These are phyloP conservation scores for Amphimedon queenslandica DNA, from an alignment of 37 sponge, comb jelly and placozoan species.

Conservation along the genomic window DNA sequence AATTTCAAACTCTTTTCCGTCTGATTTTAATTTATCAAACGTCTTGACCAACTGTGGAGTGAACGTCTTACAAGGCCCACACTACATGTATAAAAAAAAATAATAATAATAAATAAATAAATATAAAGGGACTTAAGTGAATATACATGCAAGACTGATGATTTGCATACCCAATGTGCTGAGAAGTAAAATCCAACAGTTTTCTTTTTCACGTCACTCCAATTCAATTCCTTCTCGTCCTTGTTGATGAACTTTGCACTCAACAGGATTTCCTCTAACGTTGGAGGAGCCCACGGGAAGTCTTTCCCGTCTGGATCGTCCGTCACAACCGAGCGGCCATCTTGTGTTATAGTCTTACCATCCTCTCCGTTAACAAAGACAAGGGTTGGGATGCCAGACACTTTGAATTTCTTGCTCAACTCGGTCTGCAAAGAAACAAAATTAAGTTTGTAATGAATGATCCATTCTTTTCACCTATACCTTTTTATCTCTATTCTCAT, in stretches of 20 bases:
- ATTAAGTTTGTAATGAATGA: too few relatives aligned
- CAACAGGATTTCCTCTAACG: constrained; percentile 23
- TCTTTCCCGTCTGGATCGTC: constrained; percentile 53
- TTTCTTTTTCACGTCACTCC: constrained; percentile 38
- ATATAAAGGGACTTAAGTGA: too few relatives aligned
- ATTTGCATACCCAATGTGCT: constrained; percentile 71
- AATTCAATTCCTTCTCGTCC: constrained; percentile 3
- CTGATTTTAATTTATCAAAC: constrained; percentile 54
- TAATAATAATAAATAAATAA: too few relatives aligned
- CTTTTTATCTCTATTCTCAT: constrained; percentile 54
- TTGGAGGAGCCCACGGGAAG: constrained; percentile 63
- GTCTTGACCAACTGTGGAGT: constrained; percentile 58
- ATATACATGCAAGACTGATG: too few relatives aligned
- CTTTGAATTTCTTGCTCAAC: constrained; percentile 49
- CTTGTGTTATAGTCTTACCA: constrained; percentile 32
- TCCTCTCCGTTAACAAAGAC: constrained; percentile 44
- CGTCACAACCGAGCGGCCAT: constrained; percentile 54
- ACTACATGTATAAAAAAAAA: too few relatives aligned
- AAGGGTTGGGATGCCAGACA: constrained; percentile 69
- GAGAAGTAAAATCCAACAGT: constrained; percentile 74
- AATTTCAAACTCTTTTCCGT: constrained; percentile 59
- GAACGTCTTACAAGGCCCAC: constrained; percentile 73
- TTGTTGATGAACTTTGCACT: background rate
- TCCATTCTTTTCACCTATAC: too few relatives aligned
- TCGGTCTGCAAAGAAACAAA: too few relatives aligned